Evolutionary conservation across 2,113 vertebrate species (phyloP).

Genomic region (Prinia subflava): DNA sequence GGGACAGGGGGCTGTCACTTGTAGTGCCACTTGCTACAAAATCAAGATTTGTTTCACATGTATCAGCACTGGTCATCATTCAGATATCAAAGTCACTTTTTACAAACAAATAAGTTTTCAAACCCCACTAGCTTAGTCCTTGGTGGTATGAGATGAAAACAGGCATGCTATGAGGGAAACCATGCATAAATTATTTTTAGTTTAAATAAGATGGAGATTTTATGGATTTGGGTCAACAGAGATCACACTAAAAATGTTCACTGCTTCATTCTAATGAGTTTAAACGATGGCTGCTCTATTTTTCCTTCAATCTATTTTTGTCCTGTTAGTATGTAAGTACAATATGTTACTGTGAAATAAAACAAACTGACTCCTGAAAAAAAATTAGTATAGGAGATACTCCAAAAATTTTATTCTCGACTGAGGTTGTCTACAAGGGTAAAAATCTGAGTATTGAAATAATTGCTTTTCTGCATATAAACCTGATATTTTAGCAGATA

Average conservation of each 20-base stretch:
- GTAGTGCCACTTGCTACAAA: neutral
- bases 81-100: neutral
- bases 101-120: neutral
- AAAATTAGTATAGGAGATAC: neutral
- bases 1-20: neutral
- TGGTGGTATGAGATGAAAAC: neutral
- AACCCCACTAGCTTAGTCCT: neutral
- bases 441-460: neutral
- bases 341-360: neutral
- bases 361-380: neutral
- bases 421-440: neutral
- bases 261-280: conserved; percentile 12
- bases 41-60: neutral
- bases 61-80: neutral
- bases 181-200: neutral
- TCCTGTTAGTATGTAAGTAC: neutral
- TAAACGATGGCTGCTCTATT: neutral
- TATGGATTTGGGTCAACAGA: conserved; percentile 49
- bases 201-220: conserved; percentile 48
- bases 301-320: neutral
- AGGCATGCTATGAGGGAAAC: neutral
- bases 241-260: neutral
- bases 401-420: neutral
- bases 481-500: neutral
- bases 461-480: neutral